These are phyloP conservation scores for Brachionus rubens DNA, from an alignment of 1,140 invertebrate genomes.

Conservation along the genomic window DNA sequence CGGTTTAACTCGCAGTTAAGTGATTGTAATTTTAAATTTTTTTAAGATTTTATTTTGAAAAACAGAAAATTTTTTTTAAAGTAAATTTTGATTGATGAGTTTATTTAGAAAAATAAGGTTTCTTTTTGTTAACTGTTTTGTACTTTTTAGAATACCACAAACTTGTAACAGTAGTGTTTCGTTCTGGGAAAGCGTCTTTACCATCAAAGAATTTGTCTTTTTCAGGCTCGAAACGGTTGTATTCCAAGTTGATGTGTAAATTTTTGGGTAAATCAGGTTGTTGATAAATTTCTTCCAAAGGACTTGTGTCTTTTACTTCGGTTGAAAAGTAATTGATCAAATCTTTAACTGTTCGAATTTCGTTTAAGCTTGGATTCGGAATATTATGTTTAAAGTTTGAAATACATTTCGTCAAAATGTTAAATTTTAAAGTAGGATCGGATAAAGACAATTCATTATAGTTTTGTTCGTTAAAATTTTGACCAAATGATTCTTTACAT, in stretches of 20 bases:
- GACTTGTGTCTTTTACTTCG: constrained; percentile 38
- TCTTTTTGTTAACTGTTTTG: constrained; percentile 44
- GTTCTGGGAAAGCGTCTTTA: constrained; percentile 42
- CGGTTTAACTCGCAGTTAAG: constrained; percentile 37
- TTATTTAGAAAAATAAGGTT: constrained; percentile 25
- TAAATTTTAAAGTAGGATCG: constrained; percentile 14
- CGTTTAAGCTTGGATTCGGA: constrained; percentile 14
- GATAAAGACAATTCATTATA: not conserved
- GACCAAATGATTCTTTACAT: constrained; percentile 8
- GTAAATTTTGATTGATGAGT: not conserved
- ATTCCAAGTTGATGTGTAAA: constrained; percentile 41
- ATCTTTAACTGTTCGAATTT: not conserved
- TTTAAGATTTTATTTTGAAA: no score
- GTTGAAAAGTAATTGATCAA: not conserved
- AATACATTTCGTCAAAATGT: constrained; percentile 20
- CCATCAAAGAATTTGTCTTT: constrained; percentile 35
- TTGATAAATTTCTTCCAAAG: constrained; percentile 19
- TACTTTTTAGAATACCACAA: constrained; percentile 46
- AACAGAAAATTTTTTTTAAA: not conserved
- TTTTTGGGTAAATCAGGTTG: constrained; percentile 32
- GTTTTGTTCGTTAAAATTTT: constrained; percentile 24
- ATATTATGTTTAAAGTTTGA: constrained; percentile 31
- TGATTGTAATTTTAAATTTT: no score
- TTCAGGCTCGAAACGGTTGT: constrained; percentile 30
- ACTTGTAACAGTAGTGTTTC: constrained; percentile 44